Percentiles rank a stretch among this genome's conserved stretches.
These are phyloP conservation scores for Garrulus glandarius DNA, from an alignment of 2,797 vertebrate genomes.

Conservation along the genomic window DNA sequence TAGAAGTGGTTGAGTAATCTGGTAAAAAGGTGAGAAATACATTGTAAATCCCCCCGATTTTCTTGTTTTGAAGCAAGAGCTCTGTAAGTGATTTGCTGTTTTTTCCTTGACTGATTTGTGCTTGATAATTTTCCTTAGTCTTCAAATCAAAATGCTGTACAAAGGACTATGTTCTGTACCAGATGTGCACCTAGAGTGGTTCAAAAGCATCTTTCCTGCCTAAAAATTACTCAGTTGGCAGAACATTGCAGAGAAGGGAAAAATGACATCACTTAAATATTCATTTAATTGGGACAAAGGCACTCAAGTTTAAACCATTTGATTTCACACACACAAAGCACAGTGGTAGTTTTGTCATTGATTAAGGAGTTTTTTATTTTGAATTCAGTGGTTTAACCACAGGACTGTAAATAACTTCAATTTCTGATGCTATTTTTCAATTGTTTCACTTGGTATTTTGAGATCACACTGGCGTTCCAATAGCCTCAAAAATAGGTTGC, in stretches of 20 bases:
- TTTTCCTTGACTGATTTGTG: slow-evolving; percentile 23
- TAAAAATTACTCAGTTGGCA: not conserved
- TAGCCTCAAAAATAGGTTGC: not conserved
- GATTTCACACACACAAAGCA: not conserved
- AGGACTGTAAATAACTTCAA: not conserved
- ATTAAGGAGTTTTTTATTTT: slow-evolving; percentile 8
- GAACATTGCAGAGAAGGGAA: not conserved
- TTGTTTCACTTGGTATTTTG: not conserved
- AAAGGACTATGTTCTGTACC: not conserved
- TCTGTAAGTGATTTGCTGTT: not conserved
- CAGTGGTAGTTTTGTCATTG: not conserved
- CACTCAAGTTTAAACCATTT: not conserved
- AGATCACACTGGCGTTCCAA: not conserved
- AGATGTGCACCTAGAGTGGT: not conserved
- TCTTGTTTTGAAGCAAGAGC: not conserved
- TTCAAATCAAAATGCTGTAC: slow-evolving; percentile 13
- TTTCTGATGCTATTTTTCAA: slow-evolving; percentile 7
- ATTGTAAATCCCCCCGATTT: not conserved
- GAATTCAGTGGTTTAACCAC: not conserved
- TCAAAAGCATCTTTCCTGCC: slow-evolving; percentile 5
- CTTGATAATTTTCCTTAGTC: slow-evolving; percentile 28
- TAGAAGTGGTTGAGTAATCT: not conserved
- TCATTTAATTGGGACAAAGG: not conserved
- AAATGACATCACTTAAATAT: not conserved
- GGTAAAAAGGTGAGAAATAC: not conserved